Conservation (phyloP, 2,797 vertebrate genomes). For the Fratercula arctica region DNA sequence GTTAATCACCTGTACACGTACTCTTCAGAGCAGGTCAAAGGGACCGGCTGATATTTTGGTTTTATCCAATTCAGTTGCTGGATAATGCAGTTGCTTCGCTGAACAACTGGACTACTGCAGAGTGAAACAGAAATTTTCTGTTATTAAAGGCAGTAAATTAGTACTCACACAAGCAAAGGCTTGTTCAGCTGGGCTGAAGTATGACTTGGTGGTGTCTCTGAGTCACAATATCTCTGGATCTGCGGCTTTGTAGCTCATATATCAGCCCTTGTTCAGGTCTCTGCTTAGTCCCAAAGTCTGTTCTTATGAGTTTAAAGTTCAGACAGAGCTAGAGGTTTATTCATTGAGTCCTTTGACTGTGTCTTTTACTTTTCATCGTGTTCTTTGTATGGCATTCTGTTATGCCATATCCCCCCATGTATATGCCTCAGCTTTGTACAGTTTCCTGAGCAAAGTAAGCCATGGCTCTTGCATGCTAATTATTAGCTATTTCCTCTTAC, state of each 20-base stretch:
- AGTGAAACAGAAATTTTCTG: not conserved
- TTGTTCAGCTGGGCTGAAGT: not conserved
- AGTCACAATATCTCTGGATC: not conserved
- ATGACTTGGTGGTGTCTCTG: not conserved
- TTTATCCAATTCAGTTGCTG: not conserved
- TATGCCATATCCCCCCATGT: not conserved
- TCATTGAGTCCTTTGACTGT: not conserved
- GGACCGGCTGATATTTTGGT: not conserved
- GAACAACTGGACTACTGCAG: not conserved
- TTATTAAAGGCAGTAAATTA: not conserved
- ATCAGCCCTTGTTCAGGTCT: not conserved
- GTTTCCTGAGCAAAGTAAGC: not conserved
- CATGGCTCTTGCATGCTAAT: constrained; percentile 3
- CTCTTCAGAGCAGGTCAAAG: not conserved
- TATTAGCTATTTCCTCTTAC: constrained; percentile 15
- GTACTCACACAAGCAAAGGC: not conserved
- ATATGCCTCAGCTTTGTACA: not conserved
- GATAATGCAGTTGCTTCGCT: not conserved
- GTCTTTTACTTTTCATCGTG: not conserved
- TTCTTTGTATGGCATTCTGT: not conserved
- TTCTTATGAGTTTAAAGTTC: not conserved
- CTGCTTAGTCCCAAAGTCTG: not conserved
- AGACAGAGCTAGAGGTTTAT: not conserved
- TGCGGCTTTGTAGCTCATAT: not conserved
- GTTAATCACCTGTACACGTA: not conserved